These are phyloP conservation scores for Brachionus koreanus DNA, from an alignment of 1,140 invertebrate genomes.

Conservation along the genomic window DNA sequence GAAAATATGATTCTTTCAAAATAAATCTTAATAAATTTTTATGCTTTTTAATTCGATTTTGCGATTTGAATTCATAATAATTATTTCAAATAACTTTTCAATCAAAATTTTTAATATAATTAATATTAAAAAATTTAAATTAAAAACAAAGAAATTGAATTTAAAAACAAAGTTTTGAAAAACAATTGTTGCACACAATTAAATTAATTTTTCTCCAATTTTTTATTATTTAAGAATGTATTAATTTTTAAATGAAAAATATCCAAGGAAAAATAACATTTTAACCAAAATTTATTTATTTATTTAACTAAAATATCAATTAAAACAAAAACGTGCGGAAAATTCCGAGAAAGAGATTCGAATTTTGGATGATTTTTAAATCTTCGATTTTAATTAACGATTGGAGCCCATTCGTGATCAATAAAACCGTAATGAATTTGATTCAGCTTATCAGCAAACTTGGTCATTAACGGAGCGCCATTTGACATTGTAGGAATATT, in stretches of 20 bases:
- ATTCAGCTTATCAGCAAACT: constrained; percentile 68
- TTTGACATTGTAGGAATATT: constrained; percentile 67
- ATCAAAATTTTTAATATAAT: no score
- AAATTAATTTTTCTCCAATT: no score
- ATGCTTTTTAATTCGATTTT: no score
- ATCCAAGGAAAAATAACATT: background rate
- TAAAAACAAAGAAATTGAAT: no score
- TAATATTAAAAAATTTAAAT: no score
- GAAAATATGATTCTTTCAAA: no score
- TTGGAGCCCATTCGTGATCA: constrained; percentile 68
- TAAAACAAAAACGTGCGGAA: background rate
- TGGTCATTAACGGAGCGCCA: constrained; percentile 54
- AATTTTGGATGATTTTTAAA: background rate
- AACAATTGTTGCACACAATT: no score
- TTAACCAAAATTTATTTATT: background rate
- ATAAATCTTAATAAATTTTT: no score
- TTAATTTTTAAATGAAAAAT: background rate
- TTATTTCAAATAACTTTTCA: no score
- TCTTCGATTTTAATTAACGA: constrained; percentile 49
- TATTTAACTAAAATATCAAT: background rate
- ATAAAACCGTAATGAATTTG: constrained; percentile 78
- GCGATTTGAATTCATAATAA: no score
- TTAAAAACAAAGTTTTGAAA: no score
- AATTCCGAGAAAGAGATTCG: background rate
- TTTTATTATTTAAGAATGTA: no score